Evolutionary conservation across 2,797 vertebrate species (phyloP).

Genomic region (Ambastaia sidthimunki): DNA sequence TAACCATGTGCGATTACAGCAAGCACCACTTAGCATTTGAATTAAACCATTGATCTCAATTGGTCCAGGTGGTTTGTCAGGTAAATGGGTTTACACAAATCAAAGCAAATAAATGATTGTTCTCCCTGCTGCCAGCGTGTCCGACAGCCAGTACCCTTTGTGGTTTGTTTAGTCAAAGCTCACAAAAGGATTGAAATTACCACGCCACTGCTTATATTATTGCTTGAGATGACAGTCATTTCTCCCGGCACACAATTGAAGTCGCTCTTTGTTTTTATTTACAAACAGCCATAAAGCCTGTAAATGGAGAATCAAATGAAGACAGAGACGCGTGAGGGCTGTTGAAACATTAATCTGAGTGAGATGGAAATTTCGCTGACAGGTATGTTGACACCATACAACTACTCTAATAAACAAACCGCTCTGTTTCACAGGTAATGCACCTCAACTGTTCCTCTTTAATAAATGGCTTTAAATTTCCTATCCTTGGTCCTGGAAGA

Average conservation of each 20-base stretch:
- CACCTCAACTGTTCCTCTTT: conserved; percentile 43
- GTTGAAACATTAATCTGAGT: conserved; percentile 71
- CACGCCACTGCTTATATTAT: conserved; percentile 63
- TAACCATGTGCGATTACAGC: conserved; percentile 67
- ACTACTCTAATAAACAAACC: conserved; percentile 66
- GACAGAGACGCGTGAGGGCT: conserved; percentile 58
- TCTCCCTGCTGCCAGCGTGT: conserved; percentile 64
- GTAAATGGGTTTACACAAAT: conserved; percentile 72
- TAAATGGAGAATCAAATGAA: conserved; percentile 70
- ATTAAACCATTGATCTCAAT: conserved; percentile 77
- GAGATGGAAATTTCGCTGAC: conserved; percentile 71
- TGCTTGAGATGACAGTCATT: conserved; percentile 57
- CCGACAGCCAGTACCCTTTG: conserved; percentile 61
- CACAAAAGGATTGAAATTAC: conserved; percentile 70
- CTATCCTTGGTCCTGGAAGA: conserved; percentile 49
- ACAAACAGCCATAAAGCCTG: conserved; percentile 69
- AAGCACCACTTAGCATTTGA: conserved; percentile 65
- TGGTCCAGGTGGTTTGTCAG: conserved; percentile 63
- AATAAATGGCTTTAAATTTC: conserved; percentile 58
- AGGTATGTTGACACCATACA: conserved; percentile 59
- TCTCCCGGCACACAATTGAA: conserved; percentile 59
- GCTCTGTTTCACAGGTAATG: conserved; percentile 62
- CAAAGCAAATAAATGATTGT: conserved; percentile 66
- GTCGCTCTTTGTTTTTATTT: conserved; percentile 64
- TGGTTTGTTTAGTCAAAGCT: conserved; percentile 69